Conservation (phyloP, 2,888 invertebrate genomes). For the Masnerella sp. region DNA sequence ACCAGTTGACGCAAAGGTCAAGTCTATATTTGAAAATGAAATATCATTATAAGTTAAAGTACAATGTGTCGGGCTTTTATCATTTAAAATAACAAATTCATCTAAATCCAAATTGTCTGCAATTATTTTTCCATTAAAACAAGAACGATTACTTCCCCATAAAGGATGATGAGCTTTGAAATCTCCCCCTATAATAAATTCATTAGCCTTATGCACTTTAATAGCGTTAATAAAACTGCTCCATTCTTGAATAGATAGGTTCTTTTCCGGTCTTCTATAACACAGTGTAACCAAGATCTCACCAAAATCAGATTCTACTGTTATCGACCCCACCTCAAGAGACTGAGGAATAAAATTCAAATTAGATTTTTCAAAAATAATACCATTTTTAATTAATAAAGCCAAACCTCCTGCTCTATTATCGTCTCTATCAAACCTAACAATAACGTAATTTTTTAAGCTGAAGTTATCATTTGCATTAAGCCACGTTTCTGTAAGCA, state of each 20-base stretch:
- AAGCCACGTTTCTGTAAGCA: slow-evolving; percentile 27
- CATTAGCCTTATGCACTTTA: background rate
- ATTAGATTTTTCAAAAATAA: background rate
- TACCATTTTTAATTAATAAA: slow-evolving; percentile 6
- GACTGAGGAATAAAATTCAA: background rate
- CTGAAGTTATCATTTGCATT: slow-evolving; percentile 20
- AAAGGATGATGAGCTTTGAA: slow-evolving; percentile 19
- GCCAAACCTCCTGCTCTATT: slow-evolving; percentile 25
- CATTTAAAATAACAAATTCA: slow-evolving; percentile 11
- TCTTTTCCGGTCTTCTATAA: slow-evolving; percentile 17
- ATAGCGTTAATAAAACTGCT: slow-evolving; percentile 2
- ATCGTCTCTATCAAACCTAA: slow-evolving; percentile 23
- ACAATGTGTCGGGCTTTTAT: slow-evolving; percentile 1
- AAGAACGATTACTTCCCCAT: background rate
- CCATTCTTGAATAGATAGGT: slow-evolving; percentile 12
- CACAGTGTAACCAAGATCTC: slow-evolving; percentile 1
- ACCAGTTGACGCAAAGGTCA: background rate
- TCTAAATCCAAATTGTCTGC: slow-evolving; percentile 5
- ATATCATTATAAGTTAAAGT: background rate
- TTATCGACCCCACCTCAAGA: background rate
- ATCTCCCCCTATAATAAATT: slow-evolving; percentile 8
- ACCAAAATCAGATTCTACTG: background rate
- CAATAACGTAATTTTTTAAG: slow-evolving; percentile 3
- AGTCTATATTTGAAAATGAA: slow-evolving; percentile 12
- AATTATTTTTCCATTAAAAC: slow-evolving; percentile 6